A percentile compares a stretch with the other conserved stretches of the same genome.
Conservation (phyloP, 2,797 vertebrate species). For the Anableps anableps region DNA sequence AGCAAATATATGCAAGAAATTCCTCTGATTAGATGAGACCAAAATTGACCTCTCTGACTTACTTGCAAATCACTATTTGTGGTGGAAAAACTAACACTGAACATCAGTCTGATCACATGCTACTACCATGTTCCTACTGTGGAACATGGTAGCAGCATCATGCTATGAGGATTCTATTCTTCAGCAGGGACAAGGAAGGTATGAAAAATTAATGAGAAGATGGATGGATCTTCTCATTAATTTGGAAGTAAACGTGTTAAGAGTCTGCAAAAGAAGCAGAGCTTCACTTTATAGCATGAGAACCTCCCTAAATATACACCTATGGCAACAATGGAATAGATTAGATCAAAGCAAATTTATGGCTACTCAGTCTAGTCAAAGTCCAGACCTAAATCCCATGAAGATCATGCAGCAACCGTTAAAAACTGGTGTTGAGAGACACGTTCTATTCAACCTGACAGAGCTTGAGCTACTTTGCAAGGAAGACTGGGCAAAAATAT, state of each 20-base stretch:
- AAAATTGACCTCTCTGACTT: neutral
- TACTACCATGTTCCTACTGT: no score
- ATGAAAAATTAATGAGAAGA: no score
- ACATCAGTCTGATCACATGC: no score
- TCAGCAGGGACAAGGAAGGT: no score
- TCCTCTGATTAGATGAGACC: neutral
- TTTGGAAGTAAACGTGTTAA: neutral
- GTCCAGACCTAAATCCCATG: neutral
- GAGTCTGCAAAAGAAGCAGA: neutral
- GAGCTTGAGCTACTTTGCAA: neutral
- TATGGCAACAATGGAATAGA: no score
- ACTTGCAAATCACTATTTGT: neutral
- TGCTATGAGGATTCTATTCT: no score
- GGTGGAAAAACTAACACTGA: neutral
- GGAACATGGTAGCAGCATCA: no score
- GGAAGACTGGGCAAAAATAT: neutral
- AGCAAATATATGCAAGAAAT: neutral
- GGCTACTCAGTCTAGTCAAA: neutral
- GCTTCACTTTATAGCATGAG: no score
- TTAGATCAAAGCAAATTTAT: no score
- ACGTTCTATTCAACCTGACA: no score
- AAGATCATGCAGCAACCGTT: neutral
- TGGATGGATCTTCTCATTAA: no score
- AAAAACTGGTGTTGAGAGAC: neutral
- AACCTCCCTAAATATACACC: no score